Conservation (phyloP, 2,113 vertebrate genomes). For the Eonycteris spelaea region DNA sequence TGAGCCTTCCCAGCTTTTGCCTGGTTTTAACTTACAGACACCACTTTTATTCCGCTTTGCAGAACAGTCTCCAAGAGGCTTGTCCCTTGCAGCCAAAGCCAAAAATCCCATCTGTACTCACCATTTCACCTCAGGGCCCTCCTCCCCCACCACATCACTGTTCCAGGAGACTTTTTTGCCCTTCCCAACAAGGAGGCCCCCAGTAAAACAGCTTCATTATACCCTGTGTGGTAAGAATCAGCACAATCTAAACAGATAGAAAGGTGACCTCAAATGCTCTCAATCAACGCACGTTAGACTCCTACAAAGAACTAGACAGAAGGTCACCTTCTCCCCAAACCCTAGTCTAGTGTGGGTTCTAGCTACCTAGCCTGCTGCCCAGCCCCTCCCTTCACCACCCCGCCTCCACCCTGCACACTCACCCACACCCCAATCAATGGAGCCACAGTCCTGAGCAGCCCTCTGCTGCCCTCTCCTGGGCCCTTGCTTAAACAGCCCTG, state of each 20-base stretch:
- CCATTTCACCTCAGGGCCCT: background rate
- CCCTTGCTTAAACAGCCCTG: background rate
- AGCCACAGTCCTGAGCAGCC: background rate
- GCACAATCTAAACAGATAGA: background rate
- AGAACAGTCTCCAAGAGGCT: background rate
- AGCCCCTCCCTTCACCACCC: background rate
- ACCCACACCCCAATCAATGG: fast-evolving
- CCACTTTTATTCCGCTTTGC: background rate
- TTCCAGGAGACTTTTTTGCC: background rate
- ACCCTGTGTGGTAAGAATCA: background rate
- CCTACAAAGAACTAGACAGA: background rate
- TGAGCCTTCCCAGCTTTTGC: background rate
- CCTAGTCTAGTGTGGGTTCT: background rate
- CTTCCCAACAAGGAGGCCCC: background rate
- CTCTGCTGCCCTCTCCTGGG: slow-evolving; percentile 59
- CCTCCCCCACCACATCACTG: background rate
- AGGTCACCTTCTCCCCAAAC: background rate
- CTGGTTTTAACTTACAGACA: background rate
- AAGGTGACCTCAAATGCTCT: background rate
- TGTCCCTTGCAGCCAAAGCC: background rate
- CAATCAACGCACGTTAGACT: background rate
- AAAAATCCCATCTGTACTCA: background rate
- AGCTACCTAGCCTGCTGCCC: background rate
- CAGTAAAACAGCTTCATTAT: background rate
- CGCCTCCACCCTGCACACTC: background rate